Base-by-base conservation (phyloP, 2,888 invertebrate genomes). In the Ectemnius cavifrons region DNA sequence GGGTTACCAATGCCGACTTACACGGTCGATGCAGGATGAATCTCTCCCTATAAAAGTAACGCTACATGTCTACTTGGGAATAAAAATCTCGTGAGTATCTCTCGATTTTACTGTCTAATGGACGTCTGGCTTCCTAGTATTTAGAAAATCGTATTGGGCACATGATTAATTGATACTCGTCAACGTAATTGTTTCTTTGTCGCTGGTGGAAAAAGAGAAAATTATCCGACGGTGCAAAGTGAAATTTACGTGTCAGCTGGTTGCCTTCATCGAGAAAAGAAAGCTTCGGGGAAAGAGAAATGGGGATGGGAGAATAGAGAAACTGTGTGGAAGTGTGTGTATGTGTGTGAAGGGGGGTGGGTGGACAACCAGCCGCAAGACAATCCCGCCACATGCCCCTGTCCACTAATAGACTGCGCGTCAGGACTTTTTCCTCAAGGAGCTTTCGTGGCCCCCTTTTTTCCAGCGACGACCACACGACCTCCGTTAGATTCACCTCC, bases 361-460 rank as follows among this genome's bases (percentile, higher is more conserved):
- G 67, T 67, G 67, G 67, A 71, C 56, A 56, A 46, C 69, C 52
- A 16, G 14, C 65, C 57, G 74, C 73, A 78, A 83, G 83, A 83
- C 83, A 82, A 82, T 83, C 81, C 71, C 70, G 76, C 83, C 79
- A 79, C 81, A 83, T 79, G 77, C 82, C 77, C 63, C 71, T 67
- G 71, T 73, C 77, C 78, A 68, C 78, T 83, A 84, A 84, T 83
- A 84, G 83, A 82, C 79, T 78, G 73, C 69, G 56, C 82, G 82
- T 83, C 83, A 70, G 77, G 71, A 72, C 78, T 84, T 84, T 82
- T 79, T 81, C 72, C 70, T n/a, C 71, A 14, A 58, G 58, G 65
- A 61, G 18, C 47, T 58, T 66, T 16, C 63, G 18, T 61, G 23
- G 49, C 62, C 49, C 57, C 27, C 18, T 63, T 27, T 47, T 18